These are phyloP conservation scores for Netta rufina DNA, from an alignment of 2,797 vertebrate genomes.

Conservation along the genomic window DNA sequence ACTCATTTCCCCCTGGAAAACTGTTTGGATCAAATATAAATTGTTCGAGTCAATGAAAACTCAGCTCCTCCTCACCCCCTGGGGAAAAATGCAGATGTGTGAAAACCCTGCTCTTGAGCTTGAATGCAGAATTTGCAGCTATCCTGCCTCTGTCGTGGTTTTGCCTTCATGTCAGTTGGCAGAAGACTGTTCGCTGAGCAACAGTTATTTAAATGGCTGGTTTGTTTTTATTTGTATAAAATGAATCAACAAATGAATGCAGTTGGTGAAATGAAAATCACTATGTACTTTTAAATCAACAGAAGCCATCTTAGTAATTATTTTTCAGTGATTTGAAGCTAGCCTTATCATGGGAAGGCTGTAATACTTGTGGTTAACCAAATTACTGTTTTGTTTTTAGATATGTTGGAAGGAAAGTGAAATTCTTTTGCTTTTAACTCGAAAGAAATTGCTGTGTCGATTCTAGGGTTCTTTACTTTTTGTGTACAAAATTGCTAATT, in stretches of 20 bases:
- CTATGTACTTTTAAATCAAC: constrained; percentile 25
- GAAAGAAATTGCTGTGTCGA: background rate
- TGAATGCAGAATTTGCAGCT: background rate
- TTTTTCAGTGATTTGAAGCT: constrained; percentile 58
- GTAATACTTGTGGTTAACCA: constrained; percentile 69
- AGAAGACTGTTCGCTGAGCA: background rate
- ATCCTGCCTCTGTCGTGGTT: background rate
- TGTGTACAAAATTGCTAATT: constrained; percentile 29
- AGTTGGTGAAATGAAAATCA: constrained; percentile 37
- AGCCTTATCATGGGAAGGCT: constrained; percentile 47
- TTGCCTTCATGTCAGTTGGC: constrained; percentile 18
- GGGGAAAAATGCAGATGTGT: constrained; percentile 21
- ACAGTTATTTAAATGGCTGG: constrained; percentile 40
- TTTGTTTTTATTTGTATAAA: constrained; percentile 50
- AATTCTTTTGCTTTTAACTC: constrained; percentile 49
- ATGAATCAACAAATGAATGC: constrained; percentile 22
- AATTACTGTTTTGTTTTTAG: constrained; percentile 63
- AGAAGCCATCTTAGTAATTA: constrained; percentile 56
- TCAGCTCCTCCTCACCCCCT: constrained; percentile 17
- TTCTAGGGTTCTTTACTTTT: constrained; percentile 6
- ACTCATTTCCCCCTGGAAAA: constrained; percentile 33
- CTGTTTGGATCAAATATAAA: constrained; percentile 18
- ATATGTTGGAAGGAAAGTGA: constrained; percentile 44
- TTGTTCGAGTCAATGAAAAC: constrained; percentile 25
- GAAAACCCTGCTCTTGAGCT: background rate